Percentiles rank a stretch among this genome's conserved stretches.
phyloP scores from a whole-genome alignment of 2,113 vertebrate genomes.

The Carlito syrichta region DNA sequence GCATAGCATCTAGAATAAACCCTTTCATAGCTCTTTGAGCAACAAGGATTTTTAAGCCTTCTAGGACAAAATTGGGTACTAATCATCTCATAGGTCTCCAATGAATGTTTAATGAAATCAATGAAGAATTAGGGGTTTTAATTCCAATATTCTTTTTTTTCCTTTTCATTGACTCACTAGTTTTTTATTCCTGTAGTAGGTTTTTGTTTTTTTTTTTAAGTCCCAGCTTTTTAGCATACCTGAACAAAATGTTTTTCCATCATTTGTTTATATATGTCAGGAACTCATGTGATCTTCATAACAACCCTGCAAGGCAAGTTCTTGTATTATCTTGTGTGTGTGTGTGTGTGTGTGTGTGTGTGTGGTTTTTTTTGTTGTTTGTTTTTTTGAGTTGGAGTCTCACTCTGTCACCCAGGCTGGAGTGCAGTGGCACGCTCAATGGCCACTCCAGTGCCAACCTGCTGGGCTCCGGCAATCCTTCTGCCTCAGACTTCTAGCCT shows the following conservation, averaged over 20 bases:
- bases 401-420: too few species aligned
- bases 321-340: neutral
- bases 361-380: too few species aligned
- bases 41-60: neutral
- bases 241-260: neutral
- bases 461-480: too few species aligned
- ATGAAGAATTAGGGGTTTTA: neutral
- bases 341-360: too few species aligned
- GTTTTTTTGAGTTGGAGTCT: too few species aligned
- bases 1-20: neutral
- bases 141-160: neutral
- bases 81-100: neutral
- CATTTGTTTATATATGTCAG: neutral
- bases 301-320: neutral
- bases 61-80: neutral
- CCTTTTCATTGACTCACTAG: neutral
- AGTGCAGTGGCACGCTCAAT: too few species aligned
- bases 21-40: neutral
- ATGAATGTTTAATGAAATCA: neutral
- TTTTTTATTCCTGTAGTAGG: neutral
- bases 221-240: neutral
- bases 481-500: too few species aligned
- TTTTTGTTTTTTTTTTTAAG: neutral
- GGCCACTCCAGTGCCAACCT: too few species aligned
- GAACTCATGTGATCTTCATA: neutral